Base-by-base conservation (phyloP, 2,797 vertebrate species). In the Glyptemys insculpta region DNA sequence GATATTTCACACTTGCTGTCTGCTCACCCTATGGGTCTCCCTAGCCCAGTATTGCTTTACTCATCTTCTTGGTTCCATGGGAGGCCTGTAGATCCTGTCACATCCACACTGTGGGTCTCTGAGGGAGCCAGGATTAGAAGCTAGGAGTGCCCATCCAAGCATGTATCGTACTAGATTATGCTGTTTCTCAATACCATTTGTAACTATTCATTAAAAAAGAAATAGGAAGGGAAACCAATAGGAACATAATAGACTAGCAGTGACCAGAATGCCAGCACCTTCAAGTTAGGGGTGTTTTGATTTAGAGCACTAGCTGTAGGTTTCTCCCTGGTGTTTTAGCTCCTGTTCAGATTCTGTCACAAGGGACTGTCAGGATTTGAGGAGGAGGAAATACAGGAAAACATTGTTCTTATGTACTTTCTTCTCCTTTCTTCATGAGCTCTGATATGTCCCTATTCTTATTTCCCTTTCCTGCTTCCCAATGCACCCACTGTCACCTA, bases 151-250 rank as follows among this genome's bases (percentile, higher is more conserved):
- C 68, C 79, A 91, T 41, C 62, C 16, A 94, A 90, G 80, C 80
- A 65, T 12, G 5, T 81, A 86, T 80, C 74, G 12, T 29, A 74
- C 52, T 47, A 91, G 65, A 88, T 25, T 34, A 91, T 93, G 78
- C 78, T 94, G 47, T 29, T 88, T 93, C 86, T 92, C 88, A 92
- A 87, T 19, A 21, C 29, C 50, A 78, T 91, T 92, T 80, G 92
- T 53, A 87, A 59, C 31, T 79, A 72, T 10, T 1, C 0, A 5
- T 19, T 83, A 78, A 52, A 80, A 93, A 78, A 37, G 76, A 91
- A 85, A 47, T 3, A 76, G 50, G 47, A 74, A 1, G 27, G 12
- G 90, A 91, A 94, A 96, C 72, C 16, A 89, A 5, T 37, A 91
- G 83, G 4, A 81, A 3, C 6, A 57, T 10, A 37, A 85, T 2